phyloP scores from a whole-genome alignment of 1,140 invertebrate genomes.

The Drosophila carrolli region DNA sequence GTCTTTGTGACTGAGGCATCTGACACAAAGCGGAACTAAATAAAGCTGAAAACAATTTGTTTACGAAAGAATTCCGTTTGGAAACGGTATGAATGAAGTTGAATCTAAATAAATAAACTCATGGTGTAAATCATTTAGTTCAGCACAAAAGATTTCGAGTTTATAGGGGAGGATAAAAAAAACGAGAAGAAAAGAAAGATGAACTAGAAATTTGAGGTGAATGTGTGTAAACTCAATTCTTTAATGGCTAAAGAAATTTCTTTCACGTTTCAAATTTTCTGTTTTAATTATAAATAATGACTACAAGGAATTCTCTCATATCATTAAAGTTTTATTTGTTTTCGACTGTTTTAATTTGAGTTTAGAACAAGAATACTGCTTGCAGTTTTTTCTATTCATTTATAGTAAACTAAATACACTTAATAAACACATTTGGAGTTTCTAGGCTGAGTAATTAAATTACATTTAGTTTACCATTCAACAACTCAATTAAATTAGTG shows the following conservation, averaged over 20 bases:
- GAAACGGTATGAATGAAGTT: constrained; percentile 18
- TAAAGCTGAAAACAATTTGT: constrained; percentile 27
- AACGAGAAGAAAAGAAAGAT: neutral
- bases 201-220: constrained; percentile 11
- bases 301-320: neutral
- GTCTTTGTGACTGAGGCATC: constrained; percentile 9
- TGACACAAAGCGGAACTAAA: constrained; percentile 33
- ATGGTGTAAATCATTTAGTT: neutral
- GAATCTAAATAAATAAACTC: neutral
- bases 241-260: neutral
- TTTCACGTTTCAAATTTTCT: neutral
- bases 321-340: neutral
- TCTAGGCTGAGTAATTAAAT: neutral
- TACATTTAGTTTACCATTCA: neutral
- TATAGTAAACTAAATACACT: neutral
- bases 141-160: neutral
- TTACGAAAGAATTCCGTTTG: constrained; percentile 5
- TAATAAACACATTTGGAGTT: neutral
- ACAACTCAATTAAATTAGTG: constrained; percentile 11
- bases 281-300: constrained; percentile 3
- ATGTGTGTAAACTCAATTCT: constrained; percentile 2
- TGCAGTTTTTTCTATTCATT: neutral
- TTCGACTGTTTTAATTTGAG: neutral
- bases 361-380: neutral
- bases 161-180: neutral